Percentiles rank a stretch among this genome's conserved stretches.
Conservation (phyloP, 2,797 vertebrate genomes). For the Pagetopsis macropterus region DNA sequence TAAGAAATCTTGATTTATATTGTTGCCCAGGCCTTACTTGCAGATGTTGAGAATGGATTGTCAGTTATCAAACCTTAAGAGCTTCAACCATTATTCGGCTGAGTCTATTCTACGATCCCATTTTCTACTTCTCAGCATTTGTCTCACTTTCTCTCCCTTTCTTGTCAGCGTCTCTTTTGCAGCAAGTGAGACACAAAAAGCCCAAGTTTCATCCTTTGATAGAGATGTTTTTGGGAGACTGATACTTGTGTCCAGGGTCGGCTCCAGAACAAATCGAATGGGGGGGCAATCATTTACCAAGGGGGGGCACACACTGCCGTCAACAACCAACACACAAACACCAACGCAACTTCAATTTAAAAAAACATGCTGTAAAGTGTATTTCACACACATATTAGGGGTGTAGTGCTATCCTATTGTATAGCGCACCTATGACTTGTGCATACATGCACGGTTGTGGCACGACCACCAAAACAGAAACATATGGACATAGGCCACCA, state of each 20-base stretch:
- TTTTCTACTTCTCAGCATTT: constrained; percentile 38
- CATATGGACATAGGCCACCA: too few species aligned
- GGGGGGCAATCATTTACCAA: too few species aligned
- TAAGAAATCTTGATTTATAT: constrained; percentile 53
- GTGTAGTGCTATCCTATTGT: too few species aligned
- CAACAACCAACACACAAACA: too few species aligned
- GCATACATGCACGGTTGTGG: too few species aligned
- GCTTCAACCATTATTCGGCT: constrained; percentile 19
- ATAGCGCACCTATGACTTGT: too few species aligned
- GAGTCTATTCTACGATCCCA: constrained; percentile 16
- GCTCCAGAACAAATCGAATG: too few species aligned
- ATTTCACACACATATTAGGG: too few species aligned
- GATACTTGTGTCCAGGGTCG: neutral
- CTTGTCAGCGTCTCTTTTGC: constrained; percentile 22
- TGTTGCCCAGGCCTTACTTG: constrained; percentile 28
- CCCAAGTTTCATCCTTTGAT: neutral
- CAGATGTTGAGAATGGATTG: constrained; percentile 53
- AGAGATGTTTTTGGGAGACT: constrained; percentile 2
- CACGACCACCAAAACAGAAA: too few species aligned
- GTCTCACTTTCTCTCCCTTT: constrained; percentile 40
- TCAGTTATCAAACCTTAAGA: constrained; percentile 35
- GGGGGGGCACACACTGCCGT: too few species aligned
- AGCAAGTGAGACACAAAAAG: neutral
- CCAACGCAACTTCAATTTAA: too few species aligned
- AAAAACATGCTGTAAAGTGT: too few species aligned